These are phyloP conservation scores for Trinectes maculatus DNA, from an alignment of 2,113 vertebrate genomes.

Conservation along the genomic window DNA sequence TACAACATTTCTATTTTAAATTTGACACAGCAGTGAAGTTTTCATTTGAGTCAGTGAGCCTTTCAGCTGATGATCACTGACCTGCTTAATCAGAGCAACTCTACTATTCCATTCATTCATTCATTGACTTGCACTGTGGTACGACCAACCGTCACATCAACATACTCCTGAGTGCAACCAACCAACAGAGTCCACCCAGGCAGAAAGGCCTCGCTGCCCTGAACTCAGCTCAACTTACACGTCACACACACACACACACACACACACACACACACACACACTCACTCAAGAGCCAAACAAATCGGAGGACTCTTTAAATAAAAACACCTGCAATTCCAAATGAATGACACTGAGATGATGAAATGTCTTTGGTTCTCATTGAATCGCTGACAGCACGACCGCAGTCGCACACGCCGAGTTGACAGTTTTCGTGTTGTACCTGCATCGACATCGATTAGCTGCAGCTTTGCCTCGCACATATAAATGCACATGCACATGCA, in stretches of 20 bases:
- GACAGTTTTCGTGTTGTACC: too few relatives aligned
- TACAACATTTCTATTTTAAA: neutral
- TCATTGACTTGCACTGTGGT: slow-evolving; percentile 17
- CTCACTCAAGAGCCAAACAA: too few relatives aligned
- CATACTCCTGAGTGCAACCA: slow-evolving; percentile 40
- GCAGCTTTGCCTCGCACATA: too few relatives aligned
- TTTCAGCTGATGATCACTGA: slow-evolving; percentile 44
- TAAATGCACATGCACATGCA: too few relatives aligned
- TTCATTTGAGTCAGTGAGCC: neutral
- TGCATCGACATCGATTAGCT: too few relatives aligned
- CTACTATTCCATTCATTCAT: slow-evolving; percentile 47
- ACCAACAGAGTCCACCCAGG: slow-evolving; percentile 30
- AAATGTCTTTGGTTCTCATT: too few relatives aligned
- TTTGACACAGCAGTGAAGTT: neutral
- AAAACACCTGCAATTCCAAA: too few relatives aligned
- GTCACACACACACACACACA: slow-evolving; percentile 2
- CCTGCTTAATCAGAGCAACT: slow-evolving; percentile 48
- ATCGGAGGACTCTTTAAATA: too few relatives aligned
- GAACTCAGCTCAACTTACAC: slow-evolving; percentile 21
- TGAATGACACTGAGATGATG: too few relatives aligned
- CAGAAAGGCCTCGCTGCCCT: slow-evolving; percentile 12
- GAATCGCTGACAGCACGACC: too few relatives aligned
- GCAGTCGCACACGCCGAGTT: too few relatives aligned
- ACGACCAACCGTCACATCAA: slow-evolving; percentile 39
- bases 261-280: neutral